A percentile compares a stretch with the other conserved stretches of the same genome.
These are phyloP conservation scores for Todiramphus saurophagus DNA, from an alignment of 2,113 vertebrate species.

Conservation along the genomic window DNA sequence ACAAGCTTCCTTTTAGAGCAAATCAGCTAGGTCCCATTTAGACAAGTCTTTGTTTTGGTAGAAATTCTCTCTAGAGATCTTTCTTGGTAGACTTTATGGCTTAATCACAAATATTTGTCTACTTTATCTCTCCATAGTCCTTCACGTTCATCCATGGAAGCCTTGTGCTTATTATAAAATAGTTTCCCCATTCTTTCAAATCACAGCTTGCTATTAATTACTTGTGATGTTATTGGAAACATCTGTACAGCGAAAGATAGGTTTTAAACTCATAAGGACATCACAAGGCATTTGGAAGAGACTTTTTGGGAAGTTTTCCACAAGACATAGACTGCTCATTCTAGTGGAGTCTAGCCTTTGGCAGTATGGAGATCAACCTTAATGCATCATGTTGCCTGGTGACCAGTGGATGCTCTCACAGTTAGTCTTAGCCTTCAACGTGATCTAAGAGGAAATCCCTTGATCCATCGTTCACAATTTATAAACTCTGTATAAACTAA, in stretches of 20 bases:
- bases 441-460: not conserved
- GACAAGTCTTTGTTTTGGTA: not conserved
- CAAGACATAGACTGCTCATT: not conserved
- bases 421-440: not conserved
- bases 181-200: not conserved
- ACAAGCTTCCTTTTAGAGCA: not conserved
- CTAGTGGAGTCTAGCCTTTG: not conserved
- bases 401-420: rapidly evolving
- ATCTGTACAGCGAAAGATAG: not conserved
- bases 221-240: not conserved
- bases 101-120: not conserved
- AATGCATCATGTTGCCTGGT: not conserved
- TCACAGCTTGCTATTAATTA: not conserved
- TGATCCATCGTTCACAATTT: not conserved
- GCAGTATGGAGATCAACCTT: not conserved
- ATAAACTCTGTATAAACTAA: not conserved
- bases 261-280: not conserved
- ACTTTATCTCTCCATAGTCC: not conserved
- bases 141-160: not conserved
- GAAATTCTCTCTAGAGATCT: not conserved
- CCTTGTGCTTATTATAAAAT: not conserved
- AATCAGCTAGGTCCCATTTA: not conserved
- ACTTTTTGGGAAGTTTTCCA: not conserved
- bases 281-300: not conserved
- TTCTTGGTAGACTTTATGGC: not conserved